phyloP scores from a whole-genome alignment of 2,888 invertebrate species.

The Lutraria lutraria region DNA sequence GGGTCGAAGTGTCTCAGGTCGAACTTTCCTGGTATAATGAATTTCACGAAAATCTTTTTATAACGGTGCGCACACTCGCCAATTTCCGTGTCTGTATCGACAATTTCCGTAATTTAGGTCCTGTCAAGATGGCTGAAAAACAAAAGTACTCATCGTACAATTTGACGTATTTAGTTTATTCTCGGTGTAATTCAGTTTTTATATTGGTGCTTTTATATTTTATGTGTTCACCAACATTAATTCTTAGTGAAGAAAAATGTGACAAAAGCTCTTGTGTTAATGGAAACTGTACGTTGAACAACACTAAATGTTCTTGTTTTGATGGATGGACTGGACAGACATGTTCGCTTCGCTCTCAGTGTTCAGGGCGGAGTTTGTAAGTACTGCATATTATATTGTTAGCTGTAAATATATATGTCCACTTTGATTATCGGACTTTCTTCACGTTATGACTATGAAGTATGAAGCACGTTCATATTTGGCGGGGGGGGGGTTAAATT shows the following conservation, averaged over 20 bases:
- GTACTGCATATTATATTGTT: not conserved
- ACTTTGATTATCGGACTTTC: too few species aligned
- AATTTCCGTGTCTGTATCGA: not conserved
- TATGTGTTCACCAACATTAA: conserved; percentile 42
- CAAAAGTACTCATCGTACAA: not conserved
- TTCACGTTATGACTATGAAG: too few species aligned
- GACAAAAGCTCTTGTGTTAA: conserved; percentile 57
- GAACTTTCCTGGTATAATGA: not conserved
- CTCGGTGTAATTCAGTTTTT: not conserved
- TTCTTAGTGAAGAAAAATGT: conserved; percentile 44
- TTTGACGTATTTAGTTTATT: conserved; percentile 7
- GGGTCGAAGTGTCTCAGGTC: too few species aligned
- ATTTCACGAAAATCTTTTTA: not conserved
- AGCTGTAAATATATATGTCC: too few species aligned
- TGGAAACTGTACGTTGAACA: conserved; percentile 89
- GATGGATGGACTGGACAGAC: conserved; percentile 94
- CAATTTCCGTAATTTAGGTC: conserved; percentile 22
- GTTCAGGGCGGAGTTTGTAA: conserved; percentile 79
- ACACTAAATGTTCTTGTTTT: conserved; percentile 94
- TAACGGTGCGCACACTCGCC: not conserved
- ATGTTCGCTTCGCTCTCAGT: conserved; percentile 90
- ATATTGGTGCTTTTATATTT: conserved; percentile 28
- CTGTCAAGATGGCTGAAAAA: conserved; percentile 50
- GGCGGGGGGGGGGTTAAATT: too few species aligned
- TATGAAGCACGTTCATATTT: too few species aligned